These are phyloP conservation scores for Acrocyrtus sp. DNA, from an alignment of 2,888 invertebrate genomes.

Conservation along the genomic window DNA sequence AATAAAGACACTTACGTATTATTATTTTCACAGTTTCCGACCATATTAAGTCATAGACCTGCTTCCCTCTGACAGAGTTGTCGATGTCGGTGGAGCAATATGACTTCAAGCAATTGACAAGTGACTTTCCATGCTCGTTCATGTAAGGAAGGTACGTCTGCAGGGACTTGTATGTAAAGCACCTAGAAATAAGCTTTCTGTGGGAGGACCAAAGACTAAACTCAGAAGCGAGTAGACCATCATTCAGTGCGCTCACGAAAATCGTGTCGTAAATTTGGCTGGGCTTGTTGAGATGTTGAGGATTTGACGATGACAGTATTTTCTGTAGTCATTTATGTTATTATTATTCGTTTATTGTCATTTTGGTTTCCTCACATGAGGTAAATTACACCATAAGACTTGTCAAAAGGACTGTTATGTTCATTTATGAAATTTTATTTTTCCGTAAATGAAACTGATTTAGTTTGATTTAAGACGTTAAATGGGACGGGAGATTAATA, in stretches of 20 bases:
- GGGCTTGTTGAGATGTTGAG: not conserved
- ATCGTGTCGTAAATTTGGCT: not conserved
- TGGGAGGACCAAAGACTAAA: not conserved
- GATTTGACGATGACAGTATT: not conserved
- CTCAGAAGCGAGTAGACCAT: not conserved
- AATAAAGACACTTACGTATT: no score
- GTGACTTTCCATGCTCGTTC: not conserved
- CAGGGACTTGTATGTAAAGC: constrained; percentile 3
- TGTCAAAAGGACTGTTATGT: no score
- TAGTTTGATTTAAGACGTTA: no score
- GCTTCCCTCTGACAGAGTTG: not conserved
- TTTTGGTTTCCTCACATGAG: no score
- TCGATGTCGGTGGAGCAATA: not conserved
- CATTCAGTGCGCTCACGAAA: not conserved
- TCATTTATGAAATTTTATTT: no score
- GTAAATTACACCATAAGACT: no score
- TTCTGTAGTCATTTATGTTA: no score
- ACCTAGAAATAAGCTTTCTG: not conserved
- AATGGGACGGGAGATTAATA: no score
- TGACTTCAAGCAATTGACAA: not conserved
- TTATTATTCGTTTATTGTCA: no score
- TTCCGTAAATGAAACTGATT: no score
- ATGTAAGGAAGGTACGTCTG: not conserved
- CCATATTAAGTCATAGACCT: not conserved
- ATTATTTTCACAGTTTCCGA: not conserved